These are phyloP conservation scores for Rhabdophis nuchalis DNA, from an alignment of 2,797 vertebrate genomes.

Conservation along the genomic window DNA sequence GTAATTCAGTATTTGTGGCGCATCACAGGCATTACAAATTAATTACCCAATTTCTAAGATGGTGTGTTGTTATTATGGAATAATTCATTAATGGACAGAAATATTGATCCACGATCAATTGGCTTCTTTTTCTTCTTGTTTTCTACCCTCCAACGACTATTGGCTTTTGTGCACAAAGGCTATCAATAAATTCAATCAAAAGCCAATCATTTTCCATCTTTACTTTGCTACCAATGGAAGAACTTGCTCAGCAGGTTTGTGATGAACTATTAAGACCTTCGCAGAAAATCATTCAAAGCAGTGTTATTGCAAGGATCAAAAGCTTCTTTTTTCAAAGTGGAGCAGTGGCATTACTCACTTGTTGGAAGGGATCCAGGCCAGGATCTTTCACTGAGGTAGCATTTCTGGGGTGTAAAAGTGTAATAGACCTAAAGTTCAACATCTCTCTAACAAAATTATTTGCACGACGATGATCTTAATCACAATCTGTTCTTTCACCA, in stretches of 20 bases:
- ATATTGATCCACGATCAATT: background rate
- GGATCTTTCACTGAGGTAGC: background rate
- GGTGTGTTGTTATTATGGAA: conserved; percentile 17
- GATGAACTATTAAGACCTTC: background rate
- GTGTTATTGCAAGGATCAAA: background rate
- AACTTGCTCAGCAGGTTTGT: conserved; percentile 3
- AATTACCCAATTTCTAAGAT: background rate
- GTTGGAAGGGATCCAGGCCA: background rate
- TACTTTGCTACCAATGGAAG: conserved; percentile 8
- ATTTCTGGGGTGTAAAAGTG: background rate
- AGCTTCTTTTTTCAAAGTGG: background rate
- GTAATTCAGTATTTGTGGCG: conserved; percentile 25
- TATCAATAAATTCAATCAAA: conserved; percentile 20
- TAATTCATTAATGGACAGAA: background rate
- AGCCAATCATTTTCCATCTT: background rate
- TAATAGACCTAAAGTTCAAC: background rate
- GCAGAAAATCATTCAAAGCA: background rate
- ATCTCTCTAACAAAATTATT: background rate
- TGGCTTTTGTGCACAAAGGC: background rate
- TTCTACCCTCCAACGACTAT: background rate
- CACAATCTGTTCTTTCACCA: background rate
- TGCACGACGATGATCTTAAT: background rate
- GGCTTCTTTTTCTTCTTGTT: background rate
- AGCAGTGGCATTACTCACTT: background rate
- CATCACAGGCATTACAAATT: conserved; percentile 14